Conservation (phyloP, 1,140 invertebrate species). For the Chironomus striatipennis region DNA sequence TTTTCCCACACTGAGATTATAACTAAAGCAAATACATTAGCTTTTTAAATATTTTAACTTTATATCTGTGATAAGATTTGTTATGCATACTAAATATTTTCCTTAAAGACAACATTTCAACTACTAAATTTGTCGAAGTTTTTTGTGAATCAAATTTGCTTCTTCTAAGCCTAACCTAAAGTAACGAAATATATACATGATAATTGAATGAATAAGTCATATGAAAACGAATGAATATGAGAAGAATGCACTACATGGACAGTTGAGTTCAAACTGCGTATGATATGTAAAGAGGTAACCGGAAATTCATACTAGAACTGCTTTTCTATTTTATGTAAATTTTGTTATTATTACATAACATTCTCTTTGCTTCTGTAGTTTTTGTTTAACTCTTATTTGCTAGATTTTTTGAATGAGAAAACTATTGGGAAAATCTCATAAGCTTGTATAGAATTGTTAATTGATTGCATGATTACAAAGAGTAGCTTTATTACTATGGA, state of each 20-base stretch:
- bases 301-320: conserved; percentile 12
- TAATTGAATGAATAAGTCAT: not conserved
- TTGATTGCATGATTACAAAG: conserved; percentile 4
- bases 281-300: not conserved
- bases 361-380: not conserved
- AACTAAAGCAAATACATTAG: too few species aligned
- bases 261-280: not conserved
- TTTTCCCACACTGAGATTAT: too few species aligned
- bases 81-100: too few species aligned
- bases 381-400: too few species aligned
- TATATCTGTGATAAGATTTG: too few species aligned
- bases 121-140: too few species aligned
- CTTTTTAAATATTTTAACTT: too few species aligned
- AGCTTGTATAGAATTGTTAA: not conserved
- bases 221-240: not conserved
- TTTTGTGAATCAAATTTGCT: too few species aligned
- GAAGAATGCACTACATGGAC: not conserved
- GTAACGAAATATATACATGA: not conserved
- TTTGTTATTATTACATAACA: conserved; percentile 15
- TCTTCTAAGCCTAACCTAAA: too few species aligned
- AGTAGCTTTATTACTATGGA: not conserved
- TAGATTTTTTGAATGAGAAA: not conserved
- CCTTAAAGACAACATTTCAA: too few species aligned
- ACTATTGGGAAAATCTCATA: conserved; percentile 2
- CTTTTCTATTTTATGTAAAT: not conserved